Conservation (phyloP, 2,113 vertebrate genomes). For the Dicentrarchus labrax region DNA sequence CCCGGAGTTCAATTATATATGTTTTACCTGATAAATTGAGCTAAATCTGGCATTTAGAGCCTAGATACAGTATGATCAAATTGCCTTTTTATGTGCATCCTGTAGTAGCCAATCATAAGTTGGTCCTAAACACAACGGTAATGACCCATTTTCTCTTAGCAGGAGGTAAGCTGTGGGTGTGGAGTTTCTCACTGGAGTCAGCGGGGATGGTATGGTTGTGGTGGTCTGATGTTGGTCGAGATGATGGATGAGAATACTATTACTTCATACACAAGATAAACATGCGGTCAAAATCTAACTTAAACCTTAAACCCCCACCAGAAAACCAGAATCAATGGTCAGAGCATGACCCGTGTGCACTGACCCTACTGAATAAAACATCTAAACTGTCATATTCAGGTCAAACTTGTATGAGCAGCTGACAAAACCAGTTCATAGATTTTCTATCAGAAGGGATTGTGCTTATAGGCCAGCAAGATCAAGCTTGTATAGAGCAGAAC, state of each 20-base stretch:
- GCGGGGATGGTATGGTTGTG: not conserved
- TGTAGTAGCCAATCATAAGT: slow-evolving; percentile 10
- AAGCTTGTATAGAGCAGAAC: not conserved
- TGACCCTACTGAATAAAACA: not conserved
- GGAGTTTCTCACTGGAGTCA: not conserved
- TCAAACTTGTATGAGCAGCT: not conserved
- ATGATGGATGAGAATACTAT: not conserved
- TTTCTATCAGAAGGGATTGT: not conserved
- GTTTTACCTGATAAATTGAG: slow-evolving; percentile 31
- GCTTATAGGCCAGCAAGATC: not conserved
- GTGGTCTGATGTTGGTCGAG: not conserved
- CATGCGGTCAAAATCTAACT: not conserved
- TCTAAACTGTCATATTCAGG: not conserved
- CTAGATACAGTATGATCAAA: slow-evolving; percentile 7
- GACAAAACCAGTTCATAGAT: not conserved
- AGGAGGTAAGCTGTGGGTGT: slow-evolving; percentile 1
- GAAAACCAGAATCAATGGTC: not conserved
- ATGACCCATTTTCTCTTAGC: slow-evolving; percentile 32
- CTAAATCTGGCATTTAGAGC: slow-evolving; percentile 10
- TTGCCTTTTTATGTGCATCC: not conserved
- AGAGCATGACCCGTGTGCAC: not conserved
- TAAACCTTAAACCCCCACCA: not conserved
- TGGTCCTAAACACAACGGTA: slow-evolving; percentile 4
- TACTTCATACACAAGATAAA: not conserved
- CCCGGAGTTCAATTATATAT: slow-evolving; percentile 7